phyloP scores from a whole-genome alignment of 2,797 vertebrate genomes.

The Orestias chungarensis region DNA sequence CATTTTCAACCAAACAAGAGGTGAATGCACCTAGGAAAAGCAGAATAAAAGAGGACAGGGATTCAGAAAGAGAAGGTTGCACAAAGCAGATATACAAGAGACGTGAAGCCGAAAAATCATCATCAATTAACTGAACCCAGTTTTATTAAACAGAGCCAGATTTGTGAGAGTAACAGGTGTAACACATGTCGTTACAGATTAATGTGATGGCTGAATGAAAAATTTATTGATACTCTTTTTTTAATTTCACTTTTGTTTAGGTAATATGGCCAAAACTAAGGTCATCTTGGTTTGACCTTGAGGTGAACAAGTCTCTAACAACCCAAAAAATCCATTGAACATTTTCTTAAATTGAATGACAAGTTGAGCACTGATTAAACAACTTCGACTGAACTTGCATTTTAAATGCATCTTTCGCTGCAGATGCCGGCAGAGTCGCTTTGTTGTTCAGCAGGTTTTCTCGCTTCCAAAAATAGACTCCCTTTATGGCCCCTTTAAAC shows the following conservation, averaged over 20 bases:
- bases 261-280: background rate
- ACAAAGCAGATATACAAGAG: slow-evolving; percentile 4
- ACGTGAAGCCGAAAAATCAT: background rate
- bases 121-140: slow-evolving; percentile 24
- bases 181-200: slow-evolving; percentile 31
- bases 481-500: slow-evolving; percentile 41
- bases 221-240: slow-evolving; percentile 22
- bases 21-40: slow-evolving; percentile 14
- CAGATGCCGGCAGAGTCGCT: slow-evolving; percentile 31
- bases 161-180: slow-evolving; percentile 22
- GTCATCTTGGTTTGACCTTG: background rate
- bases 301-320: background rate
- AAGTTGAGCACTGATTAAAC: slow-evolving; percentile 18
- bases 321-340: background rate
- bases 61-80: slow-evolving; percentile 5
- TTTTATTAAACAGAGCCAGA: slow-evolving; percentile 12
- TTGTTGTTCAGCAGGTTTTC: slow-evolving; percentile 46
- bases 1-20: slow-evolving; percentile 35
- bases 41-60: slow-evolving; percentile 15
- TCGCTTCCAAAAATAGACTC: slow-evolving; percentile 56
- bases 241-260: slow-evolving; percentile 13
- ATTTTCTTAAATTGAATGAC: slow-evolving; percentile 19
- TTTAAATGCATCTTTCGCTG: slow-evolving; percentile 42
- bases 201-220: slow-evolving; percentile 22
- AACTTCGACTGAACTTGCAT: slow-evolving; percentile 27